Evolutionary conservation across 2,888 invertebrate genomes (phyloP), one percentile per base, ranked within the genome.

Genomic region (Argyresthia albistria): DNA sequence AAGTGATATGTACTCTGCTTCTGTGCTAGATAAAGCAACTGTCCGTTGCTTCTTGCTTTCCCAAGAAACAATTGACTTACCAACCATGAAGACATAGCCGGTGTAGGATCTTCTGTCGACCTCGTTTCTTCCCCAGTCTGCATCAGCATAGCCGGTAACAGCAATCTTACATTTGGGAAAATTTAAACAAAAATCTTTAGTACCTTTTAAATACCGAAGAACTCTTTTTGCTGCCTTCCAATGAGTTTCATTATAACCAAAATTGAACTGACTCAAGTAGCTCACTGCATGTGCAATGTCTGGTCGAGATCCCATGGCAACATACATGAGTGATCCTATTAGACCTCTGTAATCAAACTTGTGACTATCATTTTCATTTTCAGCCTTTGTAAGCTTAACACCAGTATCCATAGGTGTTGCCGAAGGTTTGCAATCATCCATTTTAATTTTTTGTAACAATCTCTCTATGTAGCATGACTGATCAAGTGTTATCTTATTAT

Each of bases 1-100:
- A 35, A 65, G 58, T 9, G 66, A 60, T 25, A 67, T 60, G 51
- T 66, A 68, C 54, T 70, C 67, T 0, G 69, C 61, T 51, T 70
- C 67, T 1, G 63, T 64, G 0, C 65, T 66, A 6, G 65, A 68
- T 9, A 66, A 50, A 0, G 62, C 59, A 11, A 67, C 61, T 50
- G 57, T 56, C 37, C 46, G 43, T 54, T 62, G 63, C 57, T 58
- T 57, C 55, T 58, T 55, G 55, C 59, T 59, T 35, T 54, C 55
- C 68, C 70, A 67, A 35, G 59, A 58, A 8, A 67, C 57, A 42
- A 58, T 54, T 14, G 58, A 60, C 46, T 58, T 57, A 56, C 55
- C 52, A 12, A 58, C 9, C 7, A 50, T 58, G 47, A 61, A 63
- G 2, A 60, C 48, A 47, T 58, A 60, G 2, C 65, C 66, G 10